Conservation (phyloP, 2,888 invertebrate species). For the Zonitis immaculata region DNA sequence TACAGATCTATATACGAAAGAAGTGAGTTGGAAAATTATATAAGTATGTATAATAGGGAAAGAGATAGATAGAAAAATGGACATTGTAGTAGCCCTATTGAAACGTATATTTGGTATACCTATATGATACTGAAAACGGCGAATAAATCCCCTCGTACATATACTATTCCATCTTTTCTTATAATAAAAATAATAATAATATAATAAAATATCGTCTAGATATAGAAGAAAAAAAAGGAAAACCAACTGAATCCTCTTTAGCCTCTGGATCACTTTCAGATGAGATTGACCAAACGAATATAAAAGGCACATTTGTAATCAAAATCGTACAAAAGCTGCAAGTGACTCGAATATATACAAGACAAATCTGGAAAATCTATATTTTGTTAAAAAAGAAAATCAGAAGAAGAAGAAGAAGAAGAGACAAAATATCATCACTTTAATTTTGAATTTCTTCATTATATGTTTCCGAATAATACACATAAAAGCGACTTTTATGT, state of each 20-base stretch:
- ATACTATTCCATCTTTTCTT: not conserved
- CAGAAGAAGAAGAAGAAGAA: not conserved
- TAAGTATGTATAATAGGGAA: not conserved
- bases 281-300: slow-evolving; percentile 48
- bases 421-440: slow-evolving; percentile 12
- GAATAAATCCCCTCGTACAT: slow-evolving; percentile 31
- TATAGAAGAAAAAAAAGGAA: slow-evolving; percentile 22
- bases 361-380: not conserved
- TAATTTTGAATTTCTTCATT: slow-evolving; percentile 30
- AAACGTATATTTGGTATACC: no score
- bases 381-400: not conserved
- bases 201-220: not conserved
- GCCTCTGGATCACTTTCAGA: slow-evolving; percentile 47
- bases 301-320: slow-evolving; percentile 50
- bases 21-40: not conserved
- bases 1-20: not conserved
- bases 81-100: slow-evolving; percentile 19
- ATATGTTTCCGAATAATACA: slow-evolving; percentile 9
- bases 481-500: slow-evolving; percentile 37
- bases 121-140: slow-evolving; percentile 27
- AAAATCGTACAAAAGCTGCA: slow-evolving; percentile 20
- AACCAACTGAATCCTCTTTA: slow-evolving; percentile 42
- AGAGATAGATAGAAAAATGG: slow-evolving; percentile 1
- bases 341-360: not conserved
- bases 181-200: no score